Evolutionary conservation across 2,888 invertebrate genomes (phyloP).

Genomic region (Falcaria lacertinaria): DNA sequence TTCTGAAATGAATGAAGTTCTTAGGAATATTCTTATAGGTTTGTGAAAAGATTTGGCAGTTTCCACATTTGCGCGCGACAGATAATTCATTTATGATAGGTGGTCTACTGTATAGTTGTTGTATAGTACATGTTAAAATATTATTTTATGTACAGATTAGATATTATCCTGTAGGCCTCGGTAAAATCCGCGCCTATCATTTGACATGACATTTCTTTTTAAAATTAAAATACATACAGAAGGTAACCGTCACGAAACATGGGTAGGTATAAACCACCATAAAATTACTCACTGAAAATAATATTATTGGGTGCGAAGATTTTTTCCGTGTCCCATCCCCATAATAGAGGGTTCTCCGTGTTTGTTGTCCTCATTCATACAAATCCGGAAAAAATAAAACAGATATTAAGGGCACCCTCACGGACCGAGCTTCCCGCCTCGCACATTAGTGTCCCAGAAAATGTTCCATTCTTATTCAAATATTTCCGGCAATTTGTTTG

Average conservation of each 20-base stretch:
- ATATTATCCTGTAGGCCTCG: too few species aligned
- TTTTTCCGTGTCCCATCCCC: slow-evolving; percentile 46
- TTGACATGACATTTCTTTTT: too few species aligned
- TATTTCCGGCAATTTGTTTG: slow-evolving; percentile 76
- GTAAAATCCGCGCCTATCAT: too few species aligned
- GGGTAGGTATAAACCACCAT: slow-evolving; percentile 62
- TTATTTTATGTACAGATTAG: too few species aligned
- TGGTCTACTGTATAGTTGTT: too few species aligned
- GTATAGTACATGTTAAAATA: too few species aligned
- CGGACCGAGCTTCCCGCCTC: slow-evolving; percentile 64
- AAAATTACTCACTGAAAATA: slow-evolving; percentile 62
- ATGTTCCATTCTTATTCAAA: slow-evolving; percentile 76
- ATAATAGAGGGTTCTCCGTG: slow-evolving; percentile 52
- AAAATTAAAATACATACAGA: too few species aligned
- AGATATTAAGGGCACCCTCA: slow-evolving; percentile 65
- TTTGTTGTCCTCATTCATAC: slow-evolving; percentile 68
- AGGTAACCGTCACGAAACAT: slow-evolving; percentile 27
- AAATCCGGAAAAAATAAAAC: slow-evolving; percentile 78
- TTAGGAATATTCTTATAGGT: too few species aligned
- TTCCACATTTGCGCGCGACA: too few species aligned
- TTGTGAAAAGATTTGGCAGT: too few species aligned
- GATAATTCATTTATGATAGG: too few species aligned
- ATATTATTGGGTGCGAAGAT: slow-evolving; percentile 63
- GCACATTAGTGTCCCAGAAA: slow-evolving; percentile 72
- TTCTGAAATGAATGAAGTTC: too few species aligned